Percentiles rank a stretch among this genome's conserved stretches.
Conservation (phyloP, 2,113 vertebrate species). For the Phodopus roborovskii region DNA sequence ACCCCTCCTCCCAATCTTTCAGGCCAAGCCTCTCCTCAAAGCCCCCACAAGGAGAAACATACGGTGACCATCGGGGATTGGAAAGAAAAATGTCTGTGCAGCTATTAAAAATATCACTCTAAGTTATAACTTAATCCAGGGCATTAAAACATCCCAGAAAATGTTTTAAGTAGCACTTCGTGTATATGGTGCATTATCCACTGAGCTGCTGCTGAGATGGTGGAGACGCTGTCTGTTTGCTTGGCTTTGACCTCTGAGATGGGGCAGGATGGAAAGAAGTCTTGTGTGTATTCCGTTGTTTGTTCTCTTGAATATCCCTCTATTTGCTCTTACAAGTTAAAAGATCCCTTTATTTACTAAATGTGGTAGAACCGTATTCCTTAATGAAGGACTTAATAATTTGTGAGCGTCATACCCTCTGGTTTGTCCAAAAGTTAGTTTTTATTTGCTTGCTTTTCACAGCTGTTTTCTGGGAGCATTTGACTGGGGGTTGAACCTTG, state of each 20-base stretch:
- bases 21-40: neutral
- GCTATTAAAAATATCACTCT: constrained; percentile 19
- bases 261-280: neutral
- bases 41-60: constrained; percentile 9
- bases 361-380: neutral
- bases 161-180: neutral
- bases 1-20: neutral
- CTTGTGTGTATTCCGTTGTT: neutral
- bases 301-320: neutral
- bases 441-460: neutral
- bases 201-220: rapidly evolving
- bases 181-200: neutral
- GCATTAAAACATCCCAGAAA: neutral
- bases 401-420: constrained; percentile 9
- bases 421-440: neutral
- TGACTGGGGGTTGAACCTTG: neutral
- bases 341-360: neutral
- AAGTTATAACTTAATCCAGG: constrained; percentile 31
- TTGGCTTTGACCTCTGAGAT: neutral
- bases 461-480: neutral
- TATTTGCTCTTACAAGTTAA: neutral
- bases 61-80: neutral
- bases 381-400: neutral
- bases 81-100: neutral
- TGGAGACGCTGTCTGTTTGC: neutral